These are phyloP conservation scores for Philypnodon macrostomus DNA, from an alignment of 2,797 vertebrate species.

Conservation along the genomic window DNA sequence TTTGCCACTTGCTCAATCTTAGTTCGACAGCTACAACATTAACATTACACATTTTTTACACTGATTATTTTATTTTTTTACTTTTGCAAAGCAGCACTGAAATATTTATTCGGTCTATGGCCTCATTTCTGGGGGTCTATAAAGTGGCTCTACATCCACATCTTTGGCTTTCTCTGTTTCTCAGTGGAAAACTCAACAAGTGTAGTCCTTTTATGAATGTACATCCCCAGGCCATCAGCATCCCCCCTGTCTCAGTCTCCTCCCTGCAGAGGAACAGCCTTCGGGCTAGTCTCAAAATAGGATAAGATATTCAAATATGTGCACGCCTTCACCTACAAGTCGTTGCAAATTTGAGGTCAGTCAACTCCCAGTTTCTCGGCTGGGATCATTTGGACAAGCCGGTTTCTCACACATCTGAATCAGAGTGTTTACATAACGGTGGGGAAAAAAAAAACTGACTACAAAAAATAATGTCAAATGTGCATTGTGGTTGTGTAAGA, in stretches of 20 bases:
- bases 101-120: conserved; percentile 59
- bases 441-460: too few species aligned
- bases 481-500: too few species aligned
- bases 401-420: conserved; percentile 17
- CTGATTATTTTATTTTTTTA: conserved; percentile 50
- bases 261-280: conserved; percentile 53
- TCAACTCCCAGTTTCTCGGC: conserved; percentile 20
- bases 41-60: conserved; percentile 38
- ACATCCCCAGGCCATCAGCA: conserved; percentile 43
- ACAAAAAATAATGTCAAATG: too few species aligned
- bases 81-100: conserved; percentile 50
- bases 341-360: conserved; percentile 42
- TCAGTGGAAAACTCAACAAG: conserved; percentile 55
- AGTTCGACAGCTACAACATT: conserved; percentile 25
- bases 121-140: conserved; percentile 48
- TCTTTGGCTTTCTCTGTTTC: conserved; percentile 41
- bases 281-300: conserved; percentile 62
- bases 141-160: conserved; percentile 40
- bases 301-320: conserved; percentile 68
- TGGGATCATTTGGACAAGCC: conserved; percentile 24
- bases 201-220: conserved; percentile 61
- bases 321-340: conserved; percentile 51
- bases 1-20: conserved; percentile 20
- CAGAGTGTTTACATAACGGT: conserved; percentile 2
- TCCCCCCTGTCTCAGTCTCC: conserved; percentile 34